Evolutionary conservation across 2,797 vertebrate species (phyloP).

Genomic region (Microctenopoma stevenorrisi): DNA sequence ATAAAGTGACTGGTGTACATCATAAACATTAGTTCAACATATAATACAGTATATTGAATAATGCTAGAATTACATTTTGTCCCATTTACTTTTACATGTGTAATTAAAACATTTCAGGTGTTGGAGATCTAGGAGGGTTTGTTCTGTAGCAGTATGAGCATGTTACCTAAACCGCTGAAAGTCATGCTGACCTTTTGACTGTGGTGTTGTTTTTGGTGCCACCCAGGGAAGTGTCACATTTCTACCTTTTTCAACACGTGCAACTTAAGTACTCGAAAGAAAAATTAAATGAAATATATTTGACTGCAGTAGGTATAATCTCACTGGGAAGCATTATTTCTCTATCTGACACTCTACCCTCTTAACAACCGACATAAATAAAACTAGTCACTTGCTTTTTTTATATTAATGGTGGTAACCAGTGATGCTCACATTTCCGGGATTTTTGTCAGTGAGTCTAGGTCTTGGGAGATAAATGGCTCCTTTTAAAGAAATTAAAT

Average conservation of each 20-base stretch:
- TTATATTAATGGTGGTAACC: constrained; percentile 59
- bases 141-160: constrained; percentile 16
- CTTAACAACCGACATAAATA: constrained; percentile 47
- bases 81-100: background rate
- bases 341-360: constrained; percentile 33
- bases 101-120: background rate
- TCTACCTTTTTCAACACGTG: constrained; percentile 39
- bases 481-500: constrained; percentile 73
- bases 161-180: constrained; percentile 39
- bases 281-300: constrained; percentile 23
- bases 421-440: constrained; percentile 66
- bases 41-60: background rate
- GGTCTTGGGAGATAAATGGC: constrained; percentile 59
- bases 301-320: constrained; percentile 3
- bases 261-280: constrained; percentile 27
- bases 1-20: no score
- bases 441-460: constrained; percentile 51
- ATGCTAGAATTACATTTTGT: no score
- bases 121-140: constrained; percentile 16
- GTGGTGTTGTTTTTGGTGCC: constrained; percentile 49
- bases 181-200: constrained; percentile 53
- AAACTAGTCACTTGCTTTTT: constrained; percentile 53
- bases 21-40: background rate
- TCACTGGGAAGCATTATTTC: constrained; percentile 21
- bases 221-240: constrained; percentile 62